These are phyloP conservation scores for Sterna hirundo DNA, from an alignment of 2,113 vertebrate genomes.

Conservation along the genomic window DNA sequence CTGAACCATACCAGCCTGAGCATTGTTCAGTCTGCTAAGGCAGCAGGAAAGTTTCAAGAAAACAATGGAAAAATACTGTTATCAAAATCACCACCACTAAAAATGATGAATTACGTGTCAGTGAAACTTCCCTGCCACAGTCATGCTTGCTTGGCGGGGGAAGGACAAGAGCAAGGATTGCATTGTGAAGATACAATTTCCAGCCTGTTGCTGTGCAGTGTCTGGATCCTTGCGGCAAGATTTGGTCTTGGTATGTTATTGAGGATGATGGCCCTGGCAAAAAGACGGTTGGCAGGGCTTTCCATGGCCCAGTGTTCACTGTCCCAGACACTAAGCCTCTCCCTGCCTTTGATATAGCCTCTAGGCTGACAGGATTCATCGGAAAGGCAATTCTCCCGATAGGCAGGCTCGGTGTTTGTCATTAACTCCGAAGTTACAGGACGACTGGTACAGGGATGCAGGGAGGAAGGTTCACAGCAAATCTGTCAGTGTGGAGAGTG, in stretches of 20 bases:
- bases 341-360: not conserved
- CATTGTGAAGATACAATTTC: not conserved
- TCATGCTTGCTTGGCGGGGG: not conserved
- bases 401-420: not conserved
- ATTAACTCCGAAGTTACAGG: not conserved
- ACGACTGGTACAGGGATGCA: not conserved
- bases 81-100: slow-evolving; percentile 29
- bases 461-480: not conserved
- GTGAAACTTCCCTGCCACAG: not conserved
- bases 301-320: not conserved
- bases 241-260: not conserved
- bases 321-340: not conserved
- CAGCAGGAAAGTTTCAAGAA: not conserved
- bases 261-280: not conserved
- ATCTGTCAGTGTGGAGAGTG: not conserved
- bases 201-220: not conserved
- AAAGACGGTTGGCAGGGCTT: not conserved
- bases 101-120: slow-evolving; percentile 39
- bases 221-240: not conserved
- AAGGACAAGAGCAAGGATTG: not conserved
- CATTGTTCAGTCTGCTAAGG: not conserved
- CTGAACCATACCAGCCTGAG: not conserved
- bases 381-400: not conserved
- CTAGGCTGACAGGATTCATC: not conserved
- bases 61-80: not conserved